phyloP scores from a whole-genome alignment of 1,140 invertebrate species.

The Tribolium castaneum region DNA sequence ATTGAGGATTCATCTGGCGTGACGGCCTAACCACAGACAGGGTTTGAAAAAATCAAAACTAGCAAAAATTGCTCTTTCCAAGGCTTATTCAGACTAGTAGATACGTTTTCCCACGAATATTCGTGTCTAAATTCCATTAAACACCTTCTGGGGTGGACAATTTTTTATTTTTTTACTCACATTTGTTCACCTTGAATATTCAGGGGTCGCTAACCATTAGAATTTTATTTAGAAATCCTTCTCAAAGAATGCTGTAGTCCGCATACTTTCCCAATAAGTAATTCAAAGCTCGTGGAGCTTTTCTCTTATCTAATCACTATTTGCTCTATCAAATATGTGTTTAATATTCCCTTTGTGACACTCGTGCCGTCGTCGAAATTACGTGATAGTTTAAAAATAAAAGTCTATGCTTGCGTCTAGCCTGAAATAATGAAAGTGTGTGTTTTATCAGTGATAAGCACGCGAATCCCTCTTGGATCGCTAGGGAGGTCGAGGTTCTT shows the following conservation, averaged over 20 bases:
- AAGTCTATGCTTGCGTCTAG: constrained; percentile 16
- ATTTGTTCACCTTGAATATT: too few species aligned
- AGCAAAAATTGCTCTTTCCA: not conserved
- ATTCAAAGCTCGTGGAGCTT: not conserved
- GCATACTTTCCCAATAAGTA: not conserved
- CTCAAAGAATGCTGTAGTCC: too few species aligned
- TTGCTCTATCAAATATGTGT: not conserved
- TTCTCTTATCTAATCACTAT: constrained; percentile 34
- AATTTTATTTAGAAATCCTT: too few species aligned
- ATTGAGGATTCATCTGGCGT: not conserved
- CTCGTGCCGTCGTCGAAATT: constrained; percentile 6
- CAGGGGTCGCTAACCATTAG: too few species aligned
- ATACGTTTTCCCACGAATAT: too few species aligned
- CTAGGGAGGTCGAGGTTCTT: constrained; percentile 35
- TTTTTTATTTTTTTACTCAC: too few species aligned
- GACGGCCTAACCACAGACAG: not conserved
- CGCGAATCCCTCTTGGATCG: constrained; percentile 28
- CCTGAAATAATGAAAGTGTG: constrained; percentile 22
- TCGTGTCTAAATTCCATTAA: too few species aligned
- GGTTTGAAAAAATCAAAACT: not conserved
- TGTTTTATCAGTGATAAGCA: constrained; percentile 38
- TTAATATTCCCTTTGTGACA: constrained; percentile 24
- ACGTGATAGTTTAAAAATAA: constrained; percentile 12
- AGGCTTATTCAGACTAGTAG: not conserved
- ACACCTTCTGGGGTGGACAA: too few species aligned